These are phyloP conservation scores for Macropis europaea DNA, from an alignment of 2,888 invertebrate genomes.

Conservation along the genomic window DNA sequence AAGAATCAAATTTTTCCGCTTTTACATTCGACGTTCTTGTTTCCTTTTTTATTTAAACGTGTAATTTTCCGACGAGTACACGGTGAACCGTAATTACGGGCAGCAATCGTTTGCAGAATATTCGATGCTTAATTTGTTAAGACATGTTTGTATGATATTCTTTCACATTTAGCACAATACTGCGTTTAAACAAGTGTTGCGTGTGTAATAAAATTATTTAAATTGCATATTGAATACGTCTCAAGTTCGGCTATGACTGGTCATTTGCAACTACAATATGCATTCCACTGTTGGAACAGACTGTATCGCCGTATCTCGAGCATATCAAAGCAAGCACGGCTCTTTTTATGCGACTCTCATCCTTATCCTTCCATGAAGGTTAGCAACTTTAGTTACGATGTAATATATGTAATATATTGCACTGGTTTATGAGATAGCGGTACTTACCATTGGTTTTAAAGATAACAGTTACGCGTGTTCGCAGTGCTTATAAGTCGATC, in stretches of 20 bases:
- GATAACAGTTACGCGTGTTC: neutral
- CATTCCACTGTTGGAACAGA: neutral
- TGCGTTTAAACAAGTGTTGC: conserved; percentile 26
- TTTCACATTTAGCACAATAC: conserved; percentile 30
- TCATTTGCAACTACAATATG: neutral
- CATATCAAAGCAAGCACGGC: neutral
- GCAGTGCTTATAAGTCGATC: conserved; percentile 19
- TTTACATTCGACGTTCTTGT: neutral
- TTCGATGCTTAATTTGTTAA: conserved; percentile 14
- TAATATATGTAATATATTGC: conserved; percentile 30
- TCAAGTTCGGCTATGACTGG: neutral
- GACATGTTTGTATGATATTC: conserved; percentile 13
- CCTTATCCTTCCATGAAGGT: conserved; percentile 37
- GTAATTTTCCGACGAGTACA: neutral
- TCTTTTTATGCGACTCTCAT: neutral
- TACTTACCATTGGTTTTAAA: conserved; percentile 8
- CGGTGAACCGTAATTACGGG: neutral
- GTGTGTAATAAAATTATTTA: conserved; percentile 17
- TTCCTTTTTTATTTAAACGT: neutral
- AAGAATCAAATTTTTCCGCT: neutral
- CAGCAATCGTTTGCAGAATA: neutral
- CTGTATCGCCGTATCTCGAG: neutral
- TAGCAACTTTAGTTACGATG: conserved; percentile 23
- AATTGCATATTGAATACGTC: neutral
- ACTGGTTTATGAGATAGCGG: conserved; percentile 17